Conservation (phyloP, 2,113 vertebrate species). For the Ailurus styani region DNA sequence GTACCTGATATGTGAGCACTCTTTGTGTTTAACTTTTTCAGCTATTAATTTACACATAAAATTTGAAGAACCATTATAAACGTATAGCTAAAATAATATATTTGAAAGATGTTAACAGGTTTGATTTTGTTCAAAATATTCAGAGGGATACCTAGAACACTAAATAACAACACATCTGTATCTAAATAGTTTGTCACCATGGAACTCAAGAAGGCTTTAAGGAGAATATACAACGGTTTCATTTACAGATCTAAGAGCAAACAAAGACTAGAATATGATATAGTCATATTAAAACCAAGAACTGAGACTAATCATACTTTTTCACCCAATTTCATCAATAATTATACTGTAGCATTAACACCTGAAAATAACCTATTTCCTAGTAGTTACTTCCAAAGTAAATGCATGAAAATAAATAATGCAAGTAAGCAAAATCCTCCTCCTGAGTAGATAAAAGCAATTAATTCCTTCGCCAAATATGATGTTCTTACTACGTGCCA, state of each 20-base stretch:
- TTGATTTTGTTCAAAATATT: conserved; percentile 5
- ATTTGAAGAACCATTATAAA: conserved; percentile 2
- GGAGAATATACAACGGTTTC: background rate
- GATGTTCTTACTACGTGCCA: background rate
- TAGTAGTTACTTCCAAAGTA: background rate
- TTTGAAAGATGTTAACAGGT: background rate
- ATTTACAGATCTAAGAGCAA: conserved; percentile 13
- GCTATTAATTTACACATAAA: conserved; percentile 16
- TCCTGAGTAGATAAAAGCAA: background rate
- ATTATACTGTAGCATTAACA: background rate
- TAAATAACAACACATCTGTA: background rate
- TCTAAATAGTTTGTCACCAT: background rate
- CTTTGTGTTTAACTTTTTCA: background rate
- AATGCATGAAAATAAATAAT: conserved; percentile 21
- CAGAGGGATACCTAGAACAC: background rate
- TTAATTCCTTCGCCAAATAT: background rate
- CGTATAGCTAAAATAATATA: background rate
- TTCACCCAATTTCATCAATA: background rate
- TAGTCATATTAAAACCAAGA: conserved; percentile 23
- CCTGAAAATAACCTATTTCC: conserved; percentile 28
- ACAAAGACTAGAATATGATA: background rate
- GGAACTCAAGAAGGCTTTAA: background rate
- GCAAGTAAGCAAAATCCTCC: conserved; percentile 2
- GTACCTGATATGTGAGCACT: background rate
- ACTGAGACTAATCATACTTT: background rate